A percentile compares a stretch with the other conserved stretches of the same genome.
These are phyloP conservation scores for Epinephelus fuscoguttatus DNA, from an alignment of 2,113 vertebrate species.

Conservation along the genomic window DNA sequence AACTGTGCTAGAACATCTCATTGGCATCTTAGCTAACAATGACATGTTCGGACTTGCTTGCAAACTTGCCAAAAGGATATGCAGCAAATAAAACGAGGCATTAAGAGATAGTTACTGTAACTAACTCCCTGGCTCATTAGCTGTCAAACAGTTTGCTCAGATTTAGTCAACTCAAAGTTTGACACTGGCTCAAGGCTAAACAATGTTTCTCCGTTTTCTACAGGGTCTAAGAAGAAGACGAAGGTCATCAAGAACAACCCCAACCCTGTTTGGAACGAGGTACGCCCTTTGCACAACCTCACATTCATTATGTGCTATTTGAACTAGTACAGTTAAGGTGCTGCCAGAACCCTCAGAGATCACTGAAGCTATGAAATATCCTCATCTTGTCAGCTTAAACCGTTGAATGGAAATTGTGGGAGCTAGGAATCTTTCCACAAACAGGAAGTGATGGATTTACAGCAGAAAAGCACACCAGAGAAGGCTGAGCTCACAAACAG, in stretches of 20 bases:
- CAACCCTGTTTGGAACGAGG: constrained; percentile 98
- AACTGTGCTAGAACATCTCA: too few species aligned
- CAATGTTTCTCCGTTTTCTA: not conserved
- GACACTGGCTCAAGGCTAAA: too few species aligned
- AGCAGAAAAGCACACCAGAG: not conserved
- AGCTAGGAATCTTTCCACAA: not conserved
- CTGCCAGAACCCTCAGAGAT: too few species aligned
- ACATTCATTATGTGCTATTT: not conserved
- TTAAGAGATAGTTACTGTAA: not conserved
- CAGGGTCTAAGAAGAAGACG: constrained; percentile 96
- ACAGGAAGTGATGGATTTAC: not conserved
- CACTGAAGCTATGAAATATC: not conserved
- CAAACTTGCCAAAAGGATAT: not conserved
- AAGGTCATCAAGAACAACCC: constrained; percentile 96
- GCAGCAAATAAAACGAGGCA: not conserved
- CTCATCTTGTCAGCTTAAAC: not conserved
- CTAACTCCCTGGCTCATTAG: not conserved
- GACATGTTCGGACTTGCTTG: too few species aligned
- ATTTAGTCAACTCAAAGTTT: not conserved
- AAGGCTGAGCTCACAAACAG: not conserved
- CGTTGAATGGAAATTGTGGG: not conserved
- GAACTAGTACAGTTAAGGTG: not conserved
- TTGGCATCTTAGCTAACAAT: not conserved
- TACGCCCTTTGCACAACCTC: constrained; percentile 52
- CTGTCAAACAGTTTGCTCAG: not conserved